Base-by-base conservation (phyloP, 1,140 invertebrate genomes). In the Coelopa frigida region DNA sequence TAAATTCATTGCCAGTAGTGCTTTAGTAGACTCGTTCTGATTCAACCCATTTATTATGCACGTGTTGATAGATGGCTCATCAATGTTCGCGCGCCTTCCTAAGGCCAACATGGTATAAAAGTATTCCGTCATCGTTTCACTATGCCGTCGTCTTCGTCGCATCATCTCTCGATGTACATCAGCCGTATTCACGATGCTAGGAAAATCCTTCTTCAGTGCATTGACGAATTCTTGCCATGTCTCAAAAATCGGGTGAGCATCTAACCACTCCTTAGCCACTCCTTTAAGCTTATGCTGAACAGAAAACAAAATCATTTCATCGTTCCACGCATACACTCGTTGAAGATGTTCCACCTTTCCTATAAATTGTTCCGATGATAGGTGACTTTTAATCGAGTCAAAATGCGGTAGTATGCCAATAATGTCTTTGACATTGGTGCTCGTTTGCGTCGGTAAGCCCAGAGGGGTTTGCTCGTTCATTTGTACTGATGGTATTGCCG, bases 51-150 rank as follows among this genome's bases (percentile, higher is more conserved):
- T 29, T 4, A 26, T 11, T 42, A n/a, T n/a, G n/a, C n/a, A 31
- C 23, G 24, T 7, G 15, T 29, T 42, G 14, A 42, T 42, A 14
- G 40, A 29, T 15, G 22, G 14, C 14, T 42, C 24, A n/a, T 42
- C 40, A 24, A 42, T 42, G 12, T 20, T 12, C n/a, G 14, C 40
- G 5, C 40, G 23, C 14, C 40, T 14, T 3, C 40, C 40, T 14
- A 42, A 20, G 11, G 21, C 21, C 26, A 42, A 42, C 40, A 42
- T 42, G 11, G 7, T 8, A n/a, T 42, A 42, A n/a, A 18, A 42
- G 14, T 42, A 42, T 27, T 42, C 40, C 7, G 14, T 20, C 7
- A 42, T 18, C 14, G 24, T 14, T 15, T 42, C 40, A 12, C 14
- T 31, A 24, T 12, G 14, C 17, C 24, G 3, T 5, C 39, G 18